phyloP scores from a whole-genome alignment of 2,797 vertebrate genomes.

The Pangasius larnaudii region DNA sequence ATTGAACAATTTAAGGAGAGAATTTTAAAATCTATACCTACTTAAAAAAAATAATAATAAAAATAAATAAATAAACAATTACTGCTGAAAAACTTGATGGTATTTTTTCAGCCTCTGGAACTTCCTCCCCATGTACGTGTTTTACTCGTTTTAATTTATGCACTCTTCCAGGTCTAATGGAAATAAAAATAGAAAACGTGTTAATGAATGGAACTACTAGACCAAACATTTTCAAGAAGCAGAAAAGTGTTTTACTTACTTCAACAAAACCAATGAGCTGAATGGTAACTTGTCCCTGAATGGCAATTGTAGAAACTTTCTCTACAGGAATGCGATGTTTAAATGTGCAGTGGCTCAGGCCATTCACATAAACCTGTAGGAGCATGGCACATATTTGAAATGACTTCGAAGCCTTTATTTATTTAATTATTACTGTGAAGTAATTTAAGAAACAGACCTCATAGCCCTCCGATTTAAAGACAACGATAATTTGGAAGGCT shows the following conservation, averaged over 20 bases:
- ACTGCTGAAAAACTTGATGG: background rate
- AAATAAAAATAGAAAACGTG: background rate
- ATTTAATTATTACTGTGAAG: background rate
- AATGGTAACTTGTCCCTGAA: background rate
- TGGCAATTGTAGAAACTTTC: background rate
- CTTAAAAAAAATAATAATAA: background rate
- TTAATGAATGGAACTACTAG: background rate
- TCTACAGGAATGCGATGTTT: slow-evolving; percentile 36
- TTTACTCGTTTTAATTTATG: background rate
- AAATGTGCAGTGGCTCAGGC: slow-evolving; percentile 8
- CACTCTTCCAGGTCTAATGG: background rate
- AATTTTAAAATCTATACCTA: background rate
- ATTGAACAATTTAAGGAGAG: background rate
- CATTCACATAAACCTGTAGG: slow-evolving; percentile 31
- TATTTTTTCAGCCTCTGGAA: background rate
- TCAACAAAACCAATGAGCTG: slow-evolving; percentile 27
- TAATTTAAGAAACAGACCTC: slow-evolving; percentile 29
- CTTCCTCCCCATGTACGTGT: background rate
- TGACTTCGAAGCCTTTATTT: background rate
- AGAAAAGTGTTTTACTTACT: slow-evolving; percentile 3
- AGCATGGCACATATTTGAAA: background rate
- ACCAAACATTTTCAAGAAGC: background rate
- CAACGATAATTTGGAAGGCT: slow-evolving; percentile 31
- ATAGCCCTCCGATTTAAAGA: slow-evolving; percentile 29
- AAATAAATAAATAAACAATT: background rate